These are phyloP conservation scores for Narcine bancroftii DNA, from an alignment of 2,113 vertebrate species.

Conservation along the genomic window DNA sequence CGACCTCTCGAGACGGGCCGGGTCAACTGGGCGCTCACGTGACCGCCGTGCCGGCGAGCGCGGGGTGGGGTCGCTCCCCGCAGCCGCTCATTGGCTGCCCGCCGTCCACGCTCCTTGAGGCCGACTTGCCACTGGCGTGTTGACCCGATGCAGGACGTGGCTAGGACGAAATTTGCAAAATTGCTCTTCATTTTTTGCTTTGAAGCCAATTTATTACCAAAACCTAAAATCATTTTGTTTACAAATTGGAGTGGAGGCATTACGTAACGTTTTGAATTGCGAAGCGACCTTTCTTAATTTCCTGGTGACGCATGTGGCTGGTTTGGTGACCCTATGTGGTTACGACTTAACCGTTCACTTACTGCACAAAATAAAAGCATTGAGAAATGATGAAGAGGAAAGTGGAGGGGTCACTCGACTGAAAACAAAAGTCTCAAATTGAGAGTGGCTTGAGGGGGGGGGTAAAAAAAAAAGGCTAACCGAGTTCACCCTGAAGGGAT, in stretches of 20 bases:
- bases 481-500: no score
- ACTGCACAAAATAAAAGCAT: background rate
- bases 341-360: background rate
- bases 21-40: background rate
- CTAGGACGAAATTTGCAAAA: background rate
- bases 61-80: background rate
- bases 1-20: no score
- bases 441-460: no score
- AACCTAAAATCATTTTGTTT: no score
- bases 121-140: no score
- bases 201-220: no score
- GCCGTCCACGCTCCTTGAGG: no score
- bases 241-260: no score
- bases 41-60: background rate
- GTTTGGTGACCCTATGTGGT: no score
- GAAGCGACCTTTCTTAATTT: background rate
- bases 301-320: background rate
- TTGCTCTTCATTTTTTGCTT: no score
- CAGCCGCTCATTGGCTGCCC: background rate
- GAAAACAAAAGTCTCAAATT: background rate
- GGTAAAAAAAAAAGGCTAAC: no score
- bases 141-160: background rate
- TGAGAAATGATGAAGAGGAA: background rate
- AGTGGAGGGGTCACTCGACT: background rate
- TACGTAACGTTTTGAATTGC: no score